Base-by-base conservation (phyloP, 2,888 invertebrate species). In the Pristionchus arcanus region DNA sequence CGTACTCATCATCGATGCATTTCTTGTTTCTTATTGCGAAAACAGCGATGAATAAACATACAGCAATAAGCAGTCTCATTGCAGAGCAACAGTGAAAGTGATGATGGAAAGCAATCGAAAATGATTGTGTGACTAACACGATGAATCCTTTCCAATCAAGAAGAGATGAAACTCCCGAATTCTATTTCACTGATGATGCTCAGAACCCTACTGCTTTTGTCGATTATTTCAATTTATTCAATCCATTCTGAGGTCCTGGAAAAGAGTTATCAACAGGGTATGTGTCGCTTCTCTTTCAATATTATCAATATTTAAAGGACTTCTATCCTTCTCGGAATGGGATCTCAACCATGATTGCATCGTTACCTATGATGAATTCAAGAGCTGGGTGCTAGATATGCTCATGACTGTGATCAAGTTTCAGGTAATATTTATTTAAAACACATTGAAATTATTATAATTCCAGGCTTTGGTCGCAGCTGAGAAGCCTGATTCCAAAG, bases 301-400 rank as follows among this genome's bases (percentile, higher is more conserved):
- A 19, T 42, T 15, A 42, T 19, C 13, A 2, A 2, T 66, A 28
- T 34, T 25, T 85, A 1, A 1, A 88, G 87, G 74, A 16, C 71
- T 88, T 21, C 74, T 88, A 2, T 16, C 53, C 31, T 55, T 74
- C n/a, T 71, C 87, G 11, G 87, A 88, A 74, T 88, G 87, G 87
- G 87, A 88, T 88, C 74, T 88, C n/a, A 88, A 88, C 19, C 21
- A 34, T n/a, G 87, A 88, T n/a, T 88, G 87, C 37, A 88, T 88
- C 49, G 87, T 88, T 13, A 42, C 71, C 0, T 74, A 74, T 11
- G 87, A 74, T 19, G 87, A 88, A 31, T 88, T 88, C 74, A 55
- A 74, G 34, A 37, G 13, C 49, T 88, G 87, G 87, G 63, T 88
- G 25, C 87, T 88, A 4, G 87, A 88, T n/a, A 88, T 63, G 55